Evolutionary conservation across 2,888 invertebrate genomes (phyloP).

Genomic region (Altica lythri): DNA sequence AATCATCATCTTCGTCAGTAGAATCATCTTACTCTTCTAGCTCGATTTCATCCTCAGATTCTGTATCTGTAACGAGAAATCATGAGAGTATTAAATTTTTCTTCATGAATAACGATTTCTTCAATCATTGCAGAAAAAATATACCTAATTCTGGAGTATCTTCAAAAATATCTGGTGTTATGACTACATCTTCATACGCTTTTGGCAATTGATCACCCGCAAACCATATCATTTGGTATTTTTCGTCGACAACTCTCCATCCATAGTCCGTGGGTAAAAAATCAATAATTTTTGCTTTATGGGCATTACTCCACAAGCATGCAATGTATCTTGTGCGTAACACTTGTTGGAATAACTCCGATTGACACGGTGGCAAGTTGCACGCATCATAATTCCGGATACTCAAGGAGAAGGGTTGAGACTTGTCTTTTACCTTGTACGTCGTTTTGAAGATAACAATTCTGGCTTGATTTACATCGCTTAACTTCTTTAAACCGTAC

Average conservation of each 20-base stretch:
- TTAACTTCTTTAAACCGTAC: too few species aligned
- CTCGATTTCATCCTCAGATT: constrained; percentile 11
- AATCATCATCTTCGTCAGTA: too few species aligned
- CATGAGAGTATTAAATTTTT: too few species aligned
- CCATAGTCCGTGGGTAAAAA: constrained; percentile 18
- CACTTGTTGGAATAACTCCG: constrained; percentile 13
- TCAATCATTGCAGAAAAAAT: too few species aligned
- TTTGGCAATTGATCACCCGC: too few species aligned
- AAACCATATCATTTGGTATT: neutral
- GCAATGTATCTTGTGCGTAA: constrained; percentile 11
- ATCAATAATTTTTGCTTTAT: constrained; percentile 15
- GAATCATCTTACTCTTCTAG: constrained; percentile 11
- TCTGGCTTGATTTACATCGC: constrained; percentile 39
- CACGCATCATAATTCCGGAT: too few species aligned
- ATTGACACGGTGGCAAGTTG: too few species aligned
- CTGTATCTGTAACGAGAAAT: constrained; percentile 11
- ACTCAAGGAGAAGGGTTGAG: constrained; percentile 39
- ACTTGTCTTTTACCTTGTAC: constrained; percentile 43
- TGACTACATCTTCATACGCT: too few species aligned
- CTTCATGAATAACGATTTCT: too few species aligned
- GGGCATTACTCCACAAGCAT: constrained; percentile 13
- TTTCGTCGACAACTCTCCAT: constrained; percentile 13
- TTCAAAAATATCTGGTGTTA: too few species aligned
- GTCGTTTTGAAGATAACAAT: constrained; percentile 40
- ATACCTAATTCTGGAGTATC: too few species aligned